Conservation (phyloP, 2,888 invertebrate species). For the Lithophane semibrunnea region DNA sequence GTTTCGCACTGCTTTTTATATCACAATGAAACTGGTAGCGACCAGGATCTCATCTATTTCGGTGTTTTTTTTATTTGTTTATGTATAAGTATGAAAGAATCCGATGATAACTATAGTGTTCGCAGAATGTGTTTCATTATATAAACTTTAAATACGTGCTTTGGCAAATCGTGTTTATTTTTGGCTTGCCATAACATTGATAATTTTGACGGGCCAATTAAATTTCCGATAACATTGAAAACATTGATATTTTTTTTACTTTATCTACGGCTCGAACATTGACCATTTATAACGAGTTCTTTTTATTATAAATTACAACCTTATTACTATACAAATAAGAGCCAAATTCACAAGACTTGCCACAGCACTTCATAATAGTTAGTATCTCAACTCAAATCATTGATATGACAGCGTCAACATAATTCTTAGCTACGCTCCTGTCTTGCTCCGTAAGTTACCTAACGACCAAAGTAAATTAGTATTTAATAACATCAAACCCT, state of each 20-base stretch:
- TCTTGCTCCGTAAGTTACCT: constrained; percentile 84
- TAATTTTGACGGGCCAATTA: neutral
- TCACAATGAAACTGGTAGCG: constrained; percentile 61
- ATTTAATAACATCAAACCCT: constrained; percentile 64
- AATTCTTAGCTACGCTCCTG: constrained; percentile 63
- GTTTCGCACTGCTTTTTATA: constrained; percentile 51
- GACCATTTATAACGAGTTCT: neutral
- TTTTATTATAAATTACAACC: constrained; percentile 5
- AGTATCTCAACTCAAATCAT: constrained; percentile 57
- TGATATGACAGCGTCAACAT: constrained; percentile 72
- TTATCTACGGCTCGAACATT: neutral
- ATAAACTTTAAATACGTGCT: constrained; percentile 50
- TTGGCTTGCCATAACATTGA: constrained; percentile 12
- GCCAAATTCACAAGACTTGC: constrained; percentile 61
- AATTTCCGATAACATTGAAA: constrained; percentile 5
- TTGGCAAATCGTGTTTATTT: constrained; percentile 66
- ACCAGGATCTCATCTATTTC: constrained; percentile 66
- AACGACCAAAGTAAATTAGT: constrained; percentile 85
- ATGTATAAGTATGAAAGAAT: constrained; percentile 55
- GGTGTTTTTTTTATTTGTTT: constrained; percentile 55
- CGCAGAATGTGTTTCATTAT: constrained; percentile 58
- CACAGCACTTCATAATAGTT: constrained; percentile 60
- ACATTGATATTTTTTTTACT: neutral
- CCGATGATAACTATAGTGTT: constrained; percentile 52
- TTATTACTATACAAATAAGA: neutral